These are phyloP conservation scores for Phanerotoma sp. DNA, from an alignment of 2,888 invertebrate genomes.

Conservation along the genomic window DNA sequence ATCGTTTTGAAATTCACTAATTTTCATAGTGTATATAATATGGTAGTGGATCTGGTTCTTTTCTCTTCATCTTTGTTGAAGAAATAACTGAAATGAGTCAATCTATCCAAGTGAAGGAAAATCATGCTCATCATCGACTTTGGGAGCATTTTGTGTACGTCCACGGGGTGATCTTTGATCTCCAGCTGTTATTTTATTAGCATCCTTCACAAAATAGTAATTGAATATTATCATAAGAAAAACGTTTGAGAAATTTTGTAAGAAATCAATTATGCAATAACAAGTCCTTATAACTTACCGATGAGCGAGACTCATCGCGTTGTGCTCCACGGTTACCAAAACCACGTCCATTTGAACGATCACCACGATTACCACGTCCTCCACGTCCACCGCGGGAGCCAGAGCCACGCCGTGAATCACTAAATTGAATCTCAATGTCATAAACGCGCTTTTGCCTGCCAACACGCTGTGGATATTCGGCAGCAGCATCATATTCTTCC, in stretches of 20 bases:
- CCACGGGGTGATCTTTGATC: constrained; percentile 55
- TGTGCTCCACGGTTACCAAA: constrained; percentile 43
- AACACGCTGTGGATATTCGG: constrained; percentile 82
- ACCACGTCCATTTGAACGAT: constrained; percentile 57
- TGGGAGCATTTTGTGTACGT: constrained; percentile 66
- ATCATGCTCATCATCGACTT: constrained; percentile 94
- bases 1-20: constrained; percentile 38
- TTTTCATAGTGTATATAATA: constrained; percentile 40
- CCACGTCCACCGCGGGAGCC: constrained; percentile 65
- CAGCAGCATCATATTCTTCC: constrained; percentile 68
- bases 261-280: neutral
- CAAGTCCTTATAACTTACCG: constrained; percentile 39
- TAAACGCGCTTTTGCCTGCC: constrained; percentile 83
- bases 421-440: constrained; percentile 87
- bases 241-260: neutral
- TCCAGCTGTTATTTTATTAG: constrained; percentile 28
- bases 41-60: constrained; percentile 35
- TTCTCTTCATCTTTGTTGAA: constrained; percentile 22
- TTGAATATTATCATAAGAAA: neutral
- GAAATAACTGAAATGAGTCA: constrained; percentile 7
- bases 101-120: constrained; percentile 87
- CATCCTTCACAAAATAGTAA: constrained; percentile 25
- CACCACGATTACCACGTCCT: constrained; percentile 64
- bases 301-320: constrained; percentile 52
- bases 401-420: constrained; percentile 74